Base-by-base conservation (phyloP, 2,888 invertebrate species). In the Cosmia pyralina region DNA sequence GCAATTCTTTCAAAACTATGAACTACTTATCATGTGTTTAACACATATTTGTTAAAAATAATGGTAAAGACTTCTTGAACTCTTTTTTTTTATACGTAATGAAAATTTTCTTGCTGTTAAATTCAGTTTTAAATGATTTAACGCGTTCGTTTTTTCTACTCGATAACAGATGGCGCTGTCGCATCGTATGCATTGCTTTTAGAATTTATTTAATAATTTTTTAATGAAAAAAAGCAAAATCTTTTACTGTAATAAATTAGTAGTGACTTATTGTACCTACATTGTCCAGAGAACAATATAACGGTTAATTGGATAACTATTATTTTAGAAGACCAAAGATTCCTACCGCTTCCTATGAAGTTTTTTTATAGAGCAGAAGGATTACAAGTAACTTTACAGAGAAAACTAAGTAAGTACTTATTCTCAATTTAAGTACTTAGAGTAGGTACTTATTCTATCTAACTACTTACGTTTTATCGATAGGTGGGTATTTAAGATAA, bases 161-260 rank as follows among this genome's bases (percentile, higher is more conserved):
- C 76, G 71, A 74, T 81, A 74, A 86, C 69, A 92, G 92, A 91
- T 93, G 92, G 90, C 92, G 88, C 59, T 85, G 83, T 13, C 28
- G n/a, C 1, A 10, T 17, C 28, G 1, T 44, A 34, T 13, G n/a
- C 1, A 17, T 17, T 17, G 4, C 5, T 15, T 4, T 1, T 19
- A 11, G 7, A 55, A 53, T 6, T 3, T 15, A 11, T 57, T n/a
- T n/a, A n/a, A n/a, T n/a, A n/a, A n/a, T n/a, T n/a, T 48, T n/a
- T 0, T 11, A 8, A 1, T 52, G 10, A 28, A 15, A 3, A 22
- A 2, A 17, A 22, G 19, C 4, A 1, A 44, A 19, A 19, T 15
- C 0, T 50, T 19, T 34, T 8, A 4, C 8, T 28, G 11, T 4
- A n/a, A 22, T 53, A 19, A 2, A 53, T 65, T 22, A 19, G 41